phyloP scores from a whole-genome alignment of 2,888 invertebrate species.

The Patella caerulea region DNA sequence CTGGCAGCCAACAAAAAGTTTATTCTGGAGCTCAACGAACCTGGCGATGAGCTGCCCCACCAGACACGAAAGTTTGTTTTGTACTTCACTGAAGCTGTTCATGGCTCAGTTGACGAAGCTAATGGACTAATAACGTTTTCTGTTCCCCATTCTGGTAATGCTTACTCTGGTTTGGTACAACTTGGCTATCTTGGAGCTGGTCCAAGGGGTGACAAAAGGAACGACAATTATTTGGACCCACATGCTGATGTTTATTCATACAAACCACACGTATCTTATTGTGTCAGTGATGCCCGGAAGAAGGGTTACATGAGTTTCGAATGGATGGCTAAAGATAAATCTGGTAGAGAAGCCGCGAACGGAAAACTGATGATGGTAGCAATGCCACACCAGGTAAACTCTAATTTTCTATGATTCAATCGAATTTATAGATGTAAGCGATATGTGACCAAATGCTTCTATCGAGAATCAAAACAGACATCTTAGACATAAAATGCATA shows the following conservation, averaged over 20 bases:
- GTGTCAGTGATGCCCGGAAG: constrained; percentile 42
- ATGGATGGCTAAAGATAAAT: constrained; percentile 49
- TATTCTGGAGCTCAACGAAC: constrained; percentile 57
- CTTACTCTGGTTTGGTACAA: constrained; percentile 51
- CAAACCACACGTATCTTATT: constrained; percentile 49
- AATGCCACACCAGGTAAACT: constrained; percentile 58
- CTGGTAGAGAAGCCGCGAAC: constrained; percentile 31
- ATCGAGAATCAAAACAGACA: too few species aligned
- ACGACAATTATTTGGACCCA: constrained; percentile 43
- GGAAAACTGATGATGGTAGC: constrained; percentile 50
- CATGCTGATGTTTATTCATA: constrained; percentile 51
- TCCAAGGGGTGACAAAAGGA: constrained; percentile 45
- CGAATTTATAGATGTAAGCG: too few species aligned
- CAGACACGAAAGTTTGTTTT: constrained; percentile 54
- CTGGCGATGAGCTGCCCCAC: constrained; percentile 45
- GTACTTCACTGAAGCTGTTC: constrained; percentile 50
- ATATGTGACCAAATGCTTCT: too few species aligned
- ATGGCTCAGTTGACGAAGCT: constrained; percentile 36
- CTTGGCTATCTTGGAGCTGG: constrained; percentile 53
- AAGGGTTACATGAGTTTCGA: constrained; percentile 48
- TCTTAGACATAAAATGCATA: too few species aligned
- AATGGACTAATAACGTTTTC: constrained; percentile 43
- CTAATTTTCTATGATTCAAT: too few species aligned
- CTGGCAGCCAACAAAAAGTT: constrained; percentile 46
- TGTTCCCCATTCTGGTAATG: constrained; percentile 43